Percentiles rank a stretch among this genome's conserved stretches.
Conservation (phyloP, 1,140 invertebrate genomes). For the Megalonaias nervosa region DNA sequence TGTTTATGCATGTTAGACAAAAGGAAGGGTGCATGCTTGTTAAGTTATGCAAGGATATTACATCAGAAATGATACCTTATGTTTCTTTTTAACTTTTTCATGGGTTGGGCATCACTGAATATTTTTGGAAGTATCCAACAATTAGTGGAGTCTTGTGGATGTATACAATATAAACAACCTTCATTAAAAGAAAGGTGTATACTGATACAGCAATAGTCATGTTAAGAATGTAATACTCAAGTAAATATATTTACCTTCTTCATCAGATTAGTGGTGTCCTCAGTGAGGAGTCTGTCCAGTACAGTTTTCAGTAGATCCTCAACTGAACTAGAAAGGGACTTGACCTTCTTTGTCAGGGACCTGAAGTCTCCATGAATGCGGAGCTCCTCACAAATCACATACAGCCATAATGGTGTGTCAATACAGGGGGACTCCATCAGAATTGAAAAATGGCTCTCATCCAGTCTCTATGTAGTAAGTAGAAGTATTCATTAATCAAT, state of each 20-base stretch:
- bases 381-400: conserved; percentile 64
- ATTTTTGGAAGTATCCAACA: no score
- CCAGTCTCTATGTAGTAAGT: conserved; percentile 55
- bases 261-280: conserved; percentile 62
- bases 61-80: no score
- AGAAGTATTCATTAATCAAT: not conserved
- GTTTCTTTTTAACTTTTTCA: no score
- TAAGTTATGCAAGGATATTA: no score
- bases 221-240: no score
- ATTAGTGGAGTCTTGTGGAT: no score
- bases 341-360: conserved; percentile 57
- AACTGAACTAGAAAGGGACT: conserved; percentile 52
- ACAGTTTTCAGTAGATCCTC: conserved; percentile 54
- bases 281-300: conserved; percentile 54
- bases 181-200: no score
- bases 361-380: conserved; percentile 68
- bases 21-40: no score
- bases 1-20: no score
- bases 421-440: conserved; percentile 52
- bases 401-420: conserved; percentile 67
- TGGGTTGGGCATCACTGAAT: no score
- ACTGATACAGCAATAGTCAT: no score
- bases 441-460: conserved; percentile 53
- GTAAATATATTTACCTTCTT: conserved; percentile 51
- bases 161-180: no score